Evolutionary conservation across 2,888 invertebrate genomes (phyloP).

Genomic region (Microplitis manilae): DNA sequence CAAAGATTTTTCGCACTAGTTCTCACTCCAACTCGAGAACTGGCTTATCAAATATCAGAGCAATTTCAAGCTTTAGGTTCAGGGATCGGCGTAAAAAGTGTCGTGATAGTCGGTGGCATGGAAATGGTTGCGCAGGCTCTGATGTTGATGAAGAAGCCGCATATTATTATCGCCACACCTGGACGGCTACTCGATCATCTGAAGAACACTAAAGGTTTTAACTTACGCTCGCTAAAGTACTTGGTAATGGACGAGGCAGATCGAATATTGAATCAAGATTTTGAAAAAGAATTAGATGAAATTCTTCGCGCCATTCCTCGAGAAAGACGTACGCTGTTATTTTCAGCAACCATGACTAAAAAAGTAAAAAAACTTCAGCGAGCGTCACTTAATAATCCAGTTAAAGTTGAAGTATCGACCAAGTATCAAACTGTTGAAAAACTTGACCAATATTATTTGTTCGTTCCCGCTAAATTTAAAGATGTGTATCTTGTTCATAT

Average conservation of each 20-base stretch:
- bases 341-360: constrained; percentile 99
- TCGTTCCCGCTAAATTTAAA: constrained; percentile 96
- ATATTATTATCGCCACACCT: constrained; percentile 97
- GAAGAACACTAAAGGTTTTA: constrained; percentile 98
- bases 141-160: constrained; percentile 94
- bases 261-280: constrained; percentile 98
- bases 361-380: constrained; percentile 96
- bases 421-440: constrained; percentile 99
- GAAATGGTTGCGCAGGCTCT: constrained; percentile 97
- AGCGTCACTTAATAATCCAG: constrained; percentile 94
- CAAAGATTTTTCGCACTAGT: constrained; percentile 95
- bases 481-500: constrained; percentile 97
- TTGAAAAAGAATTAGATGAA: constrained; percentile 97
- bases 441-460: constrained; percentile 93
- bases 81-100: constrained; percentile 94
- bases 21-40: constrained; percentile 96
- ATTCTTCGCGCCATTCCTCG: constrained; percentile 93
- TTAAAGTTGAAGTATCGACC: constrained; percentile 95
- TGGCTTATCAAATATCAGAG: constrained; percentile 98
- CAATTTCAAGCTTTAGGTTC: constrained; percentile 97
- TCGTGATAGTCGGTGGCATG: constrained; percentile 98
- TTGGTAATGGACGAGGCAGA: constrained; percentile 99
- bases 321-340: constrained; percentile 92
- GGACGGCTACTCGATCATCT: constrained; percentile 96
- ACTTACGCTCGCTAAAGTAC: constrained; percentile 88